Conservation (phyloP, 2,888 invertebrate genomes). For the Leucozona laternaria region DNA sequence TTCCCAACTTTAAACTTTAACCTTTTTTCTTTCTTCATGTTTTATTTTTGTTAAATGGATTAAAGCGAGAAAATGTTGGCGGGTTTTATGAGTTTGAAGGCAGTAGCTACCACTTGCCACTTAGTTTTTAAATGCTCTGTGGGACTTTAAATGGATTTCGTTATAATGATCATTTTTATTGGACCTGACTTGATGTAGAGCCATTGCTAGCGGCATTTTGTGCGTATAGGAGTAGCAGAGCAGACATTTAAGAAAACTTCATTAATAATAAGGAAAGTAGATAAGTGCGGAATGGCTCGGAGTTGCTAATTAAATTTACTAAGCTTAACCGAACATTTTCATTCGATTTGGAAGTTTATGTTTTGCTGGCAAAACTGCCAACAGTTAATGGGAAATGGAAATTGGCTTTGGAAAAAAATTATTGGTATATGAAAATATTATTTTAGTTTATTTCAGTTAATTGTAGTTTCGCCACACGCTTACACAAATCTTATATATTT, state of each 20-base stretch:
- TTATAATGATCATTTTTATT: constrained; percentile 36
- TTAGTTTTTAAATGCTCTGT: constrained; percentile 41
- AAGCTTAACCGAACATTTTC: neutral
- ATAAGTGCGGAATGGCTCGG: neutral
- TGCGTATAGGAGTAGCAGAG: neutral
- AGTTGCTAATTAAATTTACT: neutral
- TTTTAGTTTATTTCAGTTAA: no score
- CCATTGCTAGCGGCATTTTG: neutral
- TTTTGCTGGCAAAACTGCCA: neutral
- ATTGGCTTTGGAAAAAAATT: neutral
- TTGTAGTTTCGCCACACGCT: no score
- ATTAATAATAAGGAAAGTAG: constrained; percentile 36
- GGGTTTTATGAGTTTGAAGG: constrained; percentile 42
- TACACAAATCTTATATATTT: no score
- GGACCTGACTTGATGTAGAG: constrained; percentile 14
- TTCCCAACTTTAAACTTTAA: constrained; percentile 15
- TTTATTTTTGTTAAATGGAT: constrained; percentile 35
- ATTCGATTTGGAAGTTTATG: neutral
- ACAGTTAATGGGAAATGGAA: no score
- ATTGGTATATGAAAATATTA: no score
- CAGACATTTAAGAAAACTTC: constrained; percentile 12
- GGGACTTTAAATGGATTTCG: constrained; percentile 49
- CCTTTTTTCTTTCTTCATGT: constrained; percentile 3
- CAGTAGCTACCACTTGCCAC: neutral
- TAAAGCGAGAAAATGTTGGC: constrained; percentile 46